phyloP scores from a whole-genome alignment of 2,797 vertebrate species.

The Mormyrops attenuatus region DNA sequence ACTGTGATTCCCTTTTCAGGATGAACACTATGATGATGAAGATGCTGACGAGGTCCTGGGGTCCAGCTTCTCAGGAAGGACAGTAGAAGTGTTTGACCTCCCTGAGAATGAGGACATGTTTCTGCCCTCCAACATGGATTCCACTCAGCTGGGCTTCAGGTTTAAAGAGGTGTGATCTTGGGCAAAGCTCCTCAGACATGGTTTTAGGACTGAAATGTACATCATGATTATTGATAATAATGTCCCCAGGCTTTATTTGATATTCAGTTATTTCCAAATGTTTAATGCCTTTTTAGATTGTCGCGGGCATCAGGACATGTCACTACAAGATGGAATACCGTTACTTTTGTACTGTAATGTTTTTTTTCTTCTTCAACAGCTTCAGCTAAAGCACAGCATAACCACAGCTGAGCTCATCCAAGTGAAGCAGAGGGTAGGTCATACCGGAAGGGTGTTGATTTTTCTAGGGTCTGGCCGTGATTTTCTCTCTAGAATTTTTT shows the following conservation, averaged over 20 bases:
- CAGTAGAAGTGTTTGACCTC: conserved; percentile 76
- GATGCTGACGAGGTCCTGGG: conserved; percentile 67
- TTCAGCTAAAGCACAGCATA: conserved; percentile 77
- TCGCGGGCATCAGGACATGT: neutral
- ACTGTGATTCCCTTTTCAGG: conserved; percentile 47
- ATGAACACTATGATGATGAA: conserved; percentile 74
- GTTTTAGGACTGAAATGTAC: neutral
- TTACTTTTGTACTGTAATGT: neutral
- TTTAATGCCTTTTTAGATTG: neutral
- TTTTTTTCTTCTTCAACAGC: conserved; percentile 51
- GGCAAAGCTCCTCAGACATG: neutral
- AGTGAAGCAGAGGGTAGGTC: conserved; percentile 73
- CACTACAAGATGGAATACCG: neutral
- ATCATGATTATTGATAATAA: neutral
- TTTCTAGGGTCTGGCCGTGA: neutral
- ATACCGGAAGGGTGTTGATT: neutral
- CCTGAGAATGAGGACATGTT: conserved; percentile 75
- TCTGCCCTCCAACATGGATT: conserved; percentile 77
- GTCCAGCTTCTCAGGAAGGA: conserved; percentile 70
- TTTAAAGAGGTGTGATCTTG: conserved; percentile 77
- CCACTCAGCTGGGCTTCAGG: conserved; percentile 74
- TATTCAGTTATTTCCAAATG: neutral
- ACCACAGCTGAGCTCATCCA: conserved; percentile 72
- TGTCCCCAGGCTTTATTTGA: neutral
- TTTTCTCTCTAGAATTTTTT: neutral